Percentiles rank a stretch among this genome's conserved stretches.
These are phyloP conservation scores for Aspiorhynchus laticeps DNA, from an alignment of 2,113 vertebrate species.

Conservation along the genomic window DNA sequence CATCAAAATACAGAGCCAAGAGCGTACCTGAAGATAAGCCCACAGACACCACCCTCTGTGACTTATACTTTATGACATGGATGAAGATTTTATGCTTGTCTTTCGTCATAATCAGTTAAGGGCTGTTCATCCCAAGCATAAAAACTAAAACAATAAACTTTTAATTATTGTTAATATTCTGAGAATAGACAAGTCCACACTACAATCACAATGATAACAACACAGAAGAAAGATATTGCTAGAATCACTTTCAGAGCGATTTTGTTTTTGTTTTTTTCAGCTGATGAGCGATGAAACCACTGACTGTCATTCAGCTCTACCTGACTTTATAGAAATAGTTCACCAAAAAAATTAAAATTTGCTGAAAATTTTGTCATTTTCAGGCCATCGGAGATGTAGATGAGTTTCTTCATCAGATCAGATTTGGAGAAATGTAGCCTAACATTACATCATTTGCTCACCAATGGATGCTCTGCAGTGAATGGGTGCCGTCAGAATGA, in stretches of 20 bases:
- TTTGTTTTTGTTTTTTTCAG: background rate
- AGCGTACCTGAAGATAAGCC: slow-evolving; percentile 25
- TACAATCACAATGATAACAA: background rate
- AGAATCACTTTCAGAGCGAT: background rate
- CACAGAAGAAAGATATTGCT: background rate
- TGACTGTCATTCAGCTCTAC: background rate
- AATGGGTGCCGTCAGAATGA: too few relatives aligned
- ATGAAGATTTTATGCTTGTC: background rate
- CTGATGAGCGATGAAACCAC: too few relatives aligned
- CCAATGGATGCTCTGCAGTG: too few relatives aligned
- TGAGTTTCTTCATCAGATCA: too few relatives aligned
- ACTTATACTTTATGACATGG: background rate
- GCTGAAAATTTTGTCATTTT: too few relatives aligned
- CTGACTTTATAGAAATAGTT: background rate
- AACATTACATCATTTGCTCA: too few relatives aligned
- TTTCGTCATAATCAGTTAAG: background rate
- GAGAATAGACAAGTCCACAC: background rate
- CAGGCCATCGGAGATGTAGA: too few relatives aligned
- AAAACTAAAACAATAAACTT: background rate
- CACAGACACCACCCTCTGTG: background rate
- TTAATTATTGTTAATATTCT: background rate
- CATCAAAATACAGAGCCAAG: slow-evolving; percentile 35
- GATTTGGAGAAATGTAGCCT: too few relatives aligned
- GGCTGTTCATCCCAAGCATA: background rate
- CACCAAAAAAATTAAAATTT: too few relatives aligned